Evolutionary conservation across 2,797 vertebrate genomes (phyloP).

Genomic region (Nothura maculosa): DNA sequence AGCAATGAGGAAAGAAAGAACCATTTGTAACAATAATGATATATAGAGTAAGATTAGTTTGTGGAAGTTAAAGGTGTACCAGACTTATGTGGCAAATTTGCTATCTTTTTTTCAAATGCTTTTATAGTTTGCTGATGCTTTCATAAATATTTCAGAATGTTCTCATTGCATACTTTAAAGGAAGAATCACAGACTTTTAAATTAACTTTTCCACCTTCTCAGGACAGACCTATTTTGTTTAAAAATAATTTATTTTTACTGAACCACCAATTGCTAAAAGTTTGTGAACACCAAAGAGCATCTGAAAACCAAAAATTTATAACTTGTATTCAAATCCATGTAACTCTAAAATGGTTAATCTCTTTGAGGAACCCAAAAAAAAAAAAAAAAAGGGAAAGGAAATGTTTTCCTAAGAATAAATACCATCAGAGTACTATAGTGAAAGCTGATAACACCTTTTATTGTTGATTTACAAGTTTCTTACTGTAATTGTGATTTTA

Average conservation of each 20-base stretch:
- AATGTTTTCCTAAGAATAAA: not conserved
- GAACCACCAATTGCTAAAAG: not conserved
- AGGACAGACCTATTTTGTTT: not conserved
- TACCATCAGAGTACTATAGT: not conserved
- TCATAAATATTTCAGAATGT: not conserved
- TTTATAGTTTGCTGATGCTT: not conserved
- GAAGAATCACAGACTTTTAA: not conserved
- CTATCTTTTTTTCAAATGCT: not conserved
- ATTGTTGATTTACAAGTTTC: slow-evolving; percentile 22
- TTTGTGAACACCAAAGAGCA: not conserved
- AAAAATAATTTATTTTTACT: not conserved
- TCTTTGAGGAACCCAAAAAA: not conserved
- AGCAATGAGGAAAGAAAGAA: not conserved
- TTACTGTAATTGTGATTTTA: not conserved
- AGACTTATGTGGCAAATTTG: not conserved
- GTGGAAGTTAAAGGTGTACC: not conserved
- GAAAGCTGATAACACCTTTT: not conserved
- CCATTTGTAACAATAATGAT: not conserved
- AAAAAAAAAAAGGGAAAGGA: not conserved
- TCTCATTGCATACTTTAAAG: not conserved
- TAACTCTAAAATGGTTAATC: not conserved
- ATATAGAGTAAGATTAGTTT: not conserved
- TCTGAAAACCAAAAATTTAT: not conserved
- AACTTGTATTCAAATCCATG: not conserved
- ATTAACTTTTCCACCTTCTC: not conserved